Base-by-base conservation (phyloP, 2,888 invertebrate species). In the Antitype chi region DNA sequence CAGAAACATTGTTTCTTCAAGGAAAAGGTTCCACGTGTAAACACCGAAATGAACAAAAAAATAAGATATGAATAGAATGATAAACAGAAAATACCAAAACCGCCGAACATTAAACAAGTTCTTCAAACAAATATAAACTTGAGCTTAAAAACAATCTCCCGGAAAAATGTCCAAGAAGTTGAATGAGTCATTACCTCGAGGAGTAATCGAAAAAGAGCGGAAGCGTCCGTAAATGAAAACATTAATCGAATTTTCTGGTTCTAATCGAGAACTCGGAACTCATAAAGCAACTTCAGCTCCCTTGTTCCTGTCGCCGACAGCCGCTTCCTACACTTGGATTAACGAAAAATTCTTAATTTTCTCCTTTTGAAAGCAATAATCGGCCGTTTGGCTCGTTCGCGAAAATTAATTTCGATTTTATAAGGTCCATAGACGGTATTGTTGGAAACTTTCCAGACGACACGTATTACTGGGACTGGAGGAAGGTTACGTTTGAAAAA, bases 191-290 rank as follows among this genome's bases (percentile, higher is more conserved):
- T 90, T 91, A 89, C 82, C 74, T 78, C 82, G 85, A 80, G 52
- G 73, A 89, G 88, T 84, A 89, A 89, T 89, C 82, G 88, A 78
- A 85, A 85, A 87, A 86, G 85, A 85, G 78, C 84, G 87, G 83
- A 82, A 85, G 79, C 80, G 82, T 73, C 78, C 82, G 82, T 82
- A 91, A 91, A 92, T 88, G 90, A 90, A 89, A 91, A 89, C 89
- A 91, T 89, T 94, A 94, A 95, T 94, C 92, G 93, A 94, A 94
- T 94, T 94, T 91, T 85, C 86, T 88, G 87, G 90, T 88, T 89
- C 90, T 92, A 93, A 93, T 93, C 91, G 91, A 88, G 90, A 86
- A 91, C 93, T 94, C 92, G 89, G 92, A 92, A 92, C 90, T 93
- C 94, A 92, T 94, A 94, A 94, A 94, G 93, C 91, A 90, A 86